phyloP scores from a whole-genome alignment of 1,140 invertebrate species.

The Philopotamus ludificatus region DNA sequence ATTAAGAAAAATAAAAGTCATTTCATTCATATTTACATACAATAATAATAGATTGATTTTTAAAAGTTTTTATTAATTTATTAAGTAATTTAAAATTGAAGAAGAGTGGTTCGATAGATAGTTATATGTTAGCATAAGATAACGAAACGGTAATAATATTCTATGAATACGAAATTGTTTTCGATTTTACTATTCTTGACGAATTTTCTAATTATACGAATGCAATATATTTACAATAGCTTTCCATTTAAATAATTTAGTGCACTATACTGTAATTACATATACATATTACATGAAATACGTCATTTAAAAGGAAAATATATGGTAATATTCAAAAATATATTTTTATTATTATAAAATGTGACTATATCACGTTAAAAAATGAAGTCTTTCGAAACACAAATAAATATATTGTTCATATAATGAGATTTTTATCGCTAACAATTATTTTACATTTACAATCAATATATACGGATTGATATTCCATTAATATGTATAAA shows the following conservation, averaged over 20 bases:
- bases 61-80: no score
- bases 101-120: no score
- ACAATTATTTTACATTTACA: neutral
- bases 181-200: neutral
- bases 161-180: no score
- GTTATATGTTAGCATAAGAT: no score
- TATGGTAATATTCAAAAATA: neutral
- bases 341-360: neutral
- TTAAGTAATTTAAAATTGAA: no score
- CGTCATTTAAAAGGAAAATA: slow-evolving; percentile 2
- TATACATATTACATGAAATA: neutral
- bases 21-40: neutral
- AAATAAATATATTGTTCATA: neutral
- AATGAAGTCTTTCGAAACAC: neutral
- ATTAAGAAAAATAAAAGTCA: neutral
- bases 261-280: neutral
- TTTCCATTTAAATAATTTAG: neutral
- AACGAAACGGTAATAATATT: no score
- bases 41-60: no score
- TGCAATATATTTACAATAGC: neutral
- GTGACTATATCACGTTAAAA: neutral
- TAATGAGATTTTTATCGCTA: neutral
- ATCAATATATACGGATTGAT: neutral
- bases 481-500: neutral
- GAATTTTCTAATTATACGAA: neutral